These are phyloP conservation scores for Tenthredo mesomela DNA, from an alignment of 2,888 invertebrate species.

Conservation along the genomic window DNA sequence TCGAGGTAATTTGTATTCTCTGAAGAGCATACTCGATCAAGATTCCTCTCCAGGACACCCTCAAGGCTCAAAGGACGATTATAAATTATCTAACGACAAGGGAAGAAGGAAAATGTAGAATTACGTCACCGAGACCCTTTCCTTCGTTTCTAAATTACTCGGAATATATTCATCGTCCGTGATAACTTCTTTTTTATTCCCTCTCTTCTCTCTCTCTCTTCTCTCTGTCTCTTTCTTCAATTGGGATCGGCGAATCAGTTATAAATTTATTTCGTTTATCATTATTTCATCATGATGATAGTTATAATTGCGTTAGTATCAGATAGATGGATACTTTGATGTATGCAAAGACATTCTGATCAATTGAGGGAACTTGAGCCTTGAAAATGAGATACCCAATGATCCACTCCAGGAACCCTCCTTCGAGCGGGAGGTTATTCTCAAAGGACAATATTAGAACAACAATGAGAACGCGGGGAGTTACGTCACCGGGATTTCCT, in stretches of 20 bases:
- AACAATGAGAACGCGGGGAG: constrained; percentile 15
- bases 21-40: constrained; percentile 35
- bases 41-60: constrained; percentile 21
- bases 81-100: constrained; percentile 40
- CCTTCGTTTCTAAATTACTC: neutral
- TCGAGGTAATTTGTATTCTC: constrained; percentile 21
- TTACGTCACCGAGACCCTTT: neutral
- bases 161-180: neutral
- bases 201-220: too few species aligned
- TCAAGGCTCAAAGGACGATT: constrained; percentile 21
- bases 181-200: neutral
- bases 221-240: neutral
- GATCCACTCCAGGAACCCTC: constrained; percentile 23
- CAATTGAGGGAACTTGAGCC: constrained; percentile 8
- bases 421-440: constrained; percentile 22
- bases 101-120: neutral
- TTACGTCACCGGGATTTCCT: constrained; percentile 13
- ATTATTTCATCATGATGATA: neutral
- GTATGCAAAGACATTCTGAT: constrained; percentile 16
- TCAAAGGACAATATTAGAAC: constrained; percentile 38
- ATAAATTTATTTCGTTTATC: too few species aligned
- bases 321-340: neutral
- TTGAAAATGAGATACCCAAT: constrained; percentile 39
- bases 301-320: neutral
- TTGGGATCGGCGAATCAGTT: neutral